Base-by-base conservation (phyloP, 2,113 vertebrate species). In the Collichthys lucidus region DNA sequence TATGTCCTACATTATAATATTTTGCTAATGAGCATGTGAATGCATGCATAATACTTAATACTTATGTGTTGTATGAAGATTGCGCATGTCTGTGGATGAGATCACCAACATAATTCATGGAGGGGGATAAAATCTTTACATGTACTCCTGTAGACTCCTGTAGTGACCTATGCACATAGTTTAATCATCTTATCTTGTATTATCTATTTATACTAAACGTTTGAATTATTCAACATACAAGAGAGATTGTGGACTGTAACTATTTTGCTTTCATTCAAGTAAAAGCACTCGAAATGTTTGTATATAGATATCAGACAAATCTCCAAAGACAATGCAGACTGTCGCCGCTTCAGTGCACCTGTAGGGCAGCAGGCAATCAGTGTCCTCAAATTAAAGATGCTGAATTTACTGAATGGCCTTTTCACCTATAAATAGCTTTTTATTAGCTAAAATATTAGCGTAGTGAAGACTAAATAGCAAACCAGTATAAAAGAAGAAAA, bases 31-130 rank as follows among this genome's bases (percentile, higher is more conserved):
- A 70, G 66, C 5, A 59, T 52, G 50, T 47, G 44, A 50, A 65
- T 79, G 68, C 79, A 74, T 70, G 57, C 68, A 57, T 42, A 40
- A 16, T 15, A 19, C 0, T 2, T 26, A 26, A 26, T 26, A 46
- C 70, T 61, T 31, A 63, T 19, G 20, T 64, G 24, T 46, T 65
- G 42, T 60, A n/a, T 64, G 74, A 29, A 9, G 64, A 75, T 60
- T 89, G 83, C 56, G 47, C 74, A 82, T 84, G 71, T 63, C 12
- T 56, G 42, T 77, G 75, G 79, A 50, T 59, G 70, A 87, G 73
- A 60, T 66, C n/a, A 22, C 11, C 50, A 35, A 49, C 70, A 57
- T 61, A 47, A 61, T 77, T 77, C 26, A 55, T 29, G 67, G 53
- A 74, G 5, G 55, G 17, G 67, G 53, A 1, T 42, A 35, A 56